phyloP scores from a whole-genome alignment of 2,888 invertebrate genomes.

The Pimpla rufipes region DNA sequence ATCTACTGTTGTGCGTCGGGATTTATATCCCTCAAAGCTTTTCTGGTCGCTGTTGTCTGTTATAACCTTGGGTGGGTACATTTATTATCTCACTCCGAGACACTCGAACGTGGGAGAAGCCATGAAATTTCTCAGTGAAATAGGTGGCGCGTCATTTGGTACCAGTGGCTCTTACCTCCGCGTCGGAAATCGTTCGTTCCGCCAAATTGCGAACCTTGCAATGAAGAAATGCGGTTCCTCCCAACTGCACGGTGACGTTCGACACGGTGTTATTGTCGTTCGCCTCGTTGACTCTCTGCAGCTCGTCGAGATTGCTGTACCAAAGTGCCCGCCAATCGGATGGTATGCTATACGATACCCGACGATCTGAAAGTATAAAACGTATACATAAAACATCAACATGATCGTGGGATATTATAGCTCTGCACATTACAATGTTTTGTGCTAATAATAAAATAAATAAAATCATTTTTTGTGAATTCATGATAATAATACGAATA shows the following conservation, averaged over 20 bases:
- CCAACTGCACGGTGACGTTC: conserved; percentile 92
- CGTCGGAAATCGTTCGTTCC: conserved; percentile 89
- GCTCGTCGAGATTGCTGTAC: conserved; percentile 84
- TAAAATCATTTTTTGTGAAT: no score
- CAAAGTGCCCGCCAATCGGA: conserved; percentile 84
- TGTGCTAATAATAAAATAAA: no score
- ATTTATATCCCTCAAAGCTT: no score
- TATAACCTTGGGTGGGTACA: no score
- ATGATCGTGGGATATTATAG: not conserved
- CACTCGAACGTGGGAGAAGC: no score
- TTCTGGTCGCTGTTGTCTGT: no score
- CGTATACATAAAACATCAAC: not conserved
- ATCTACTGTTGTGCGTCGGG: no score
- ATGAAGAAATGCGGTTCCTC: conserved; percentile 92
- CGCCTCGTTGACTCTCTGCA: conserved; percentile 85
- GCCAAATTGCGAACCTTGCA: conserved; percentile 92
- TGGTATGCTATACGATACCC: conserved; percentile 83
- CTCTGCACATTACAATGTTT: no score
- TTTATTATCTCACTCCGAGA: no score
- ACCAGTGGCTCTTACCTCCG: conserved; percentile 79
- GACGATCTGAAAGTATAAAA: conserved; percentile 78
- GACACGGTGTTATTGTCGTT: conserved; percentile 91
- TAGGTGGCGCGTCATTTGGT: not conserved
- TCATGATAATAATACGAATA: no score
- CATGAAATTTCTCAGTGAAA: not conserved